These are phyloP conservation scores for Nixonia krombeini DNA, from an alignment of 1,140 invertebrate species.

Conservation along the genomic window DNA sequence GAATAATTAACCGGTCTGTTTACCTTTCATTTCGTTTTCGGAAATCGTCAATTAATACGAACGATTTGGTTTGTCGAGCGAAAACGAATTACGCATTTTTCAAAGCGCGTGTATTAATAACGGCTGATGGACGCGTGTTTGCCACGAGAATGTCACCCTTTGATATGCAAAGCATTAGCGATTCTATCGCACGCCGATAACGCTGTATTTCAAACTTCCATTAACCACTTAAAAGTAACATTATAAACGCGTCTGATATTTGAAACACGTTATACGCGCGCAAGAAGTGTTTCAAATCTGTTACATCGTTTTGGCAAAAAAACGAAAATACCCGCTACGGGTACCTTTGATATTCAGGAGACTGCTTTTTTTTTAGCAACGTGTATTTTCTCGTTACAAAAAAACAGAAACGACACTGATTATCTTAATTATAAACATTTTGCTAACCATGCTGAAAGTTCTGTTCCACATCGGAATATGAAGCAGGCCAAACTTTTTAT, in stretches of 20 bases:
- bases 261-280: conserved; percentile 30
- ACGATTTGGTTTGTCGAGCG: background rate
- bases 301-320: background rate
- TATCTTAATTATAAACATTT: too few relatives aligned
- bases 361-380: too few relatives aligned
- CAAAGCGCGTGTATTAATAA: conserved; percentile 19
- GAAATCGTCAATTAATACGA: background rate
- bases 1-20: too few relatives aligned
- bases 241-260: conserved; percentile 57
- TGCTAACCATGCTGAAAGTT: too few relatives aligned
- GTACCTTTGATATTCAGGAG: too few relatives aligned
- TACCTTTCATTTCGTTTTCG: too few relatives aligned
- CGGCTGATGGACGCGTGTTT: conserved; percentile 13
- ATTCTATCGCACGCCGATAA: conserved; percentile 50
- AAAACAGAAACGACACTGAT: too few relatives aligned
- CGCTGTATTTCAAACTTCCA: conserved; percentile 62
- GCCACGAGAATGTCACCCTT: conserved; percentile 43
- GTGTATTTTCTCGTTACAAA: too few relatives aligned
- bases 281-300: conserved; percentile 6
- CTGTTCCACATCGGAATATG: too few relatives aligned
- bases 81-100: conserved; percentile 22
- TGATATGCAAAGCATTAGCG: conserved; percentile 59
- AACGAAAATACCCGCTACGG: background rate
- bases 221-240: conserved; percentile 64
- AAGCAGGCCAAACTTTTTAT: too few relatives aligned